Conservation (phyloP, 2,113 vertebrate species). For the Acrocephalus arundinaceus region DNA sequence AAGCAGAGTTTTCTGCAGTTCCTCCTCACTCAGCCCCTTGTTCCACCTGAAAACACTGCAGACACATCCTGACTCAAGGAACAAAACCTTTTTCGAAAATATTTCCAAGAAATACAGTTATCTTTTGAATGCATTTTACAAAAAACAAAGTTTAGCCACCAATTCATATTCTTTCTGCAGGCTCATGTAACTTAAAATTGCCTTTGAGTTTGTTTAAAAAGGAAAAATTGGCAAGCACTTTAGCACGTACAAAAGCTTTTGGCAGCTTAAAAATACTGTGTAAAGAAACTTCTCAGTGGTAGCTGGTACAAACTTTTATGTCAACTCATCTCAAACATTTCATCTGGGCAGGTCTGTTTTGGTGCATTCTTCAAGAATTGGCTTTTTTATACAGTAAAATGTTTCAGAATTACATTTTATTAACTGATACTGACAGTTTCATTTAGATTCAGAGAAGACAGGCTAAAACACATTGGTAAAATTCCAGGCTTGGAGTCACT, state of each 20-base stretch:
- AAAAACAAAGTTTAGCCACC: background rate
- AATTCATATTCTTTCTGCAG: slow-evolving; percentile 24
- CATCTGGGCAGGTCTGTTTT: background rate
- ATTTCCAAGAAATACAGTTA: slow-evolving; percentile 50
- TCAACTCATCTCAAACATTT: slow-evolving; percentile 9
- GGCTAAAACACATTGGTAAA: background rate
- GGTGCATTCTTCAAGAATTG: background rate
- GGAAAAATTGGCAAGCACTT: slow-evolving; percentile 1
- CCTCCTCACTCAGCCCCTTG: slow-evolving; percentile 26
- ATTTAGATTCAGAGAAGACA: background rate
- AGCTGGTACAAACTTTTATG: slow-evolving; percentile 20
- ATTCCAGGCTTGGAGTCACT: background rate
- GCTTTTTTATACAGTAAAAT: background rate
- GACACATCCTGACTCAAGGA: background rate
- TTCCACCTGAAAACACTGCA: slow-evolving; percentile 29
- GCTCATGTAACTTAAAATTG: slow-evolving; percentile 32
- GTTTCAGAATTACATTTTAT: background rate
- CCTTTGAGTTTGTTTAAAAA: background rate
- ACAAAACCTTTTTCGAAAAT: slow-evolving; percentile 24
- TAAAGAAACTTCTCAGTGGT: slow-evolving; percentile 39
- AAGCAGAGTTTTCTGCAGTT: slow-evolving; percentile 19
- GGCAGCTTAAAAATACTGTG: slow-evolving; percentile 29
- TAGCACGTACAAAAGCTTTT: background rate
- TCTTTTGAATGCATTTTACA: background rate
- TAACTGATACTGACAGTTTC: background rate